These are phyloP conservation scores for Acromyrmex echinatior DNA, from an alignment of 1,140 invertebrate species.

Conservation along the genomic window DNA sequence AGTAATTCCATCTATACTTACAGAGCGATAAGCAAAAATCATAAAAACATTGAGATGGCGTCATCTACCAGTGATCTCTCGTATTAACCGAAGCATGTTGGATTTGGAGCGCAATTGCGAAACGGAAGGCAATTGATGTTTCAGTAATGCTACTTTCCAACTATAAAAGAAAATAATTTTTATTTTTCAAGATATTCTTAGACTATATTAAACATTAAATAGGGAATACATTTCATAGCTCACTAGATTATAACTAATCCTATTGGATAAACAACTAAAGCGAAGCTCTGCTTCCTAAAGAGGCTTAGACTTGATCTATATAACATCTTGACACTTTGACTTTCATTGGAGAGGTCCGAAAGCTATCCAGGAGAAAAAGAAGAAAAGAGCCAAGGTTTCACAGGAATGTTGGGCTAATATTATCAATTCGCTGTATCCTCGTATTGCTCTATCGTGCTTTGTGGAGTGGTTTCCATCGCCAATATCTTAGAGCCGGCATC, in stretches of 20 bases:
- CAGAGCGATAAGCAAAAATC: not conserved
- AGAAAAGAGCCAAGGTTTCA: slow-evolving; percentile 84
- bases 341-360: too few relatives aligned
- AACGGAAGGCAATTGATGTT: not conserved
- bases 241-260: not conserved
- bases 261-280: too few relatives aligned
- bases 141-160: not conserved
- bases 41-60: not conserved
- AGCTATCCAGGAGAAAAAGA: too few relatives aligned
- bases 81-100: not conserved
- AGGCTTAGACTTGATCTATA: too few relatives aligned
- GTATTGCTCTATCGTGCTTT: slow-evolving; percentile 89
- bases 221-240: not conserved
- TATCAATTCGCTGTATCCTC: slow-evolving; percentile 89
- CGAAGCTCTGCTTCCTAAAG: too few relatives aligned
- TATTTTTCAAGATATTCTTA: not conserved
- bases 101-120: not conserved
- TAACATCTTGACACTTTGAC: too few relatives aligned
- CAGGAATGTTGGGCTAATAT: slow-evolving; percentile 92
- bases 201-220: not conserved
- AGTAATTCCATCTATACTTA: not conserved
- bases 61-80: not conserved
- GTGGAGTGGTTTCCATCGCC: slow-evolving; percentile 91
- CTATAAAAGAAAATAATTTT: not conserved
- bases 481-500: slow-evolving; percentile 89